Evolutionary conservation across 1,140 invertebrate genomes (phyloP), one percentile per base, ranked within the genome.

Genomic region (Acromyrmex echinatior): DNA sequence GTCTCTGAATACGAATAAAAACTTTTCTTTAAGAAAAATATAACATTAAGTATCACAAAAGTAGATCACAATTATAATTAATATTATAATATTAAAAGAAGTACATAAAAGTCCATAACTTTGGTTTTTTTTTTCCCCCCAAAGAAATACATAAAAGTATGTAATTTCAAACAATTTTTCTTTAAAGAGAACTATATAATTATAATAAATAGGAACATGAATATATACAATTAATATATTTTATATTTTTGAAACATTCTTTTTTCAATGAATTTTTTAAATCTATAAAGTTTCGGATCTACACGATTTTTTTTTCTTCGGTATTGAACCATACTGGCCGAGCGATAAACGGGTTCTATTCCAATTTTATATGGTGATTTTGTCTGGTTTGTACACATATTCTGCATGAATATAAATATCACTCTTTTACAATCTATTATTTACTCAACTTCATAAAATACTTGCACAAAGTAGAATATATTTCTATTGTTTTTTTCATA

Each of bases 391-490:
- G 49, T 45, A 45, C 65, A 71, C 21, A 35, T 53, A 70, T 35
- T 25, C 31, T 10, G 21, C 16, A 56, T 71, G 53, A 71, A 81
- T 81, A 81, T 71, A 81, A 71, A 81, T 81, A 71, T 71, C 58
- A 18, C 25, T 28, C 35, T 71, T 73, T 53, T 45, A 71, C 49
- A 70, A 70, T 14, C 66, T 25, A 16, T 45, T 71, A 81, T 81
- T 81, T 81, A 60, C 21, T 71, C 31, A 18, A 63, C 28, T 71
- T 71, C 60, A 45, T 60, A 28, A 81, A 81, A 81, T 12, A n/a
- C 12, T 21, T 56, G 39, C 21, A 25, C 35, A 3, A 21, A 58
- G 45, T 35, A 45, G 16, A 58, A 60, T 45, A 25, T 58, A 58
- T 60, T 66, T 66, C 18, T 39, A 2, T 21, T 77, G 25, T 4